Conservation (phyloP, 2,888 invertebrate genomes). For the Parnassius mnemosyne region DNA sequence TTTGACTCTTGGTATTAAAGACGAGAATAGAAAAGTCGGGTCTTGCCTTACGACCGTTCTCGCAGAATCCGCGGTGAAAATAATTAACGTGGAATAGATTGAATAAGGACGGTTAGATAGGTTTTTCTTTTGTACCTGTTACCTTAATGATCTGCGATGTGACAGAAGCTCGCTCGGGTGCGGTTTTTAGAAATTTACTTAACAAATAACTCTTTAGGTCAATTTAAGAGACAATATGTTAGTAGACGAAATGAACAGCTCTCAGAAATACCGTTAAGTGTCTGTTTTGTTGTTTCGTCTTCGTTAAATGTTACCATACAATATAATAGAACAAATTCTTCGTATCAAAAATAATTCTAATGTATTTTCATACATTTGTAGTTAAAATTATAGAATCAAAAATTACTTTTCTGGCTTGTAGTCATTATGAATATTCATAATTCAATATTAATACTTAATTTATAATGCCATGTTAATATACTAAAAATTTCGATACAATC, state of each 20-base stretch:
- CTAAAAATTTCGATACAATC: too few species aligned
- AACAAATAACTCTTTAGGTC: neutral
- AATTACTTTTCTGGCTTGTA: too few species aligned
- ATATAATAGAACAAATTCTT: too few species aligned
- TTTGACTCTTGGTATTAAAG: slow-evolving; percentile 35
- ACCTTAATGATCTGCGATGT: slow-evolving; percentile 6
- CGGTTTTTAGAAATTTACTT: neutral
- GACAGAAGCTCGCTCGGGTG: neutral
- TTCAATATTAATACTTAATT: too few species aligned
- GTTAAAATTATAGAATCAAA: too few species aligned
- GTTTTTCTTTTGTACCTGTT: slow-evolving; percentile 5
- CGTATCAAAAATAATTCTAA: too few species aligned
- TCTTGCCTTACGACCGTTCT: slow-evolving; percentile 22
- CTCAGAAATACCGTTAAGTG: too few species aligned
- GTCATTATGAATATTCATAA: too few species aligned
- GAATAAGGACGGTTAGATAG: slow-evolving; percentile 8
- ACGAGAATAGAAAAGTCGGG: slow-evolving; percentile 28
- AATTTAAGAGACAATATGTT: neutral
- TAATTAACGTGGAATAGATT: slow-evolving; percentile 21
- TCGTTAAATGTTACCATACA: too few species aligned
- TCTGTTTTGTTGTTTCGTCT: too few species aligned
- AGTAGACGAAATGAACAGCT: neutral
- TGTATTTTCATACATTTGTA: too few species aligned
- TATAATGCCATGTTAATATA: too few species aligned
- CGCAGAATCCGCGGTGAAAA: slow-evolving; percentile 7